Conservation (phyloP, 2,113 vertebrate genomes). For the Scomber scombrus region DNA sequence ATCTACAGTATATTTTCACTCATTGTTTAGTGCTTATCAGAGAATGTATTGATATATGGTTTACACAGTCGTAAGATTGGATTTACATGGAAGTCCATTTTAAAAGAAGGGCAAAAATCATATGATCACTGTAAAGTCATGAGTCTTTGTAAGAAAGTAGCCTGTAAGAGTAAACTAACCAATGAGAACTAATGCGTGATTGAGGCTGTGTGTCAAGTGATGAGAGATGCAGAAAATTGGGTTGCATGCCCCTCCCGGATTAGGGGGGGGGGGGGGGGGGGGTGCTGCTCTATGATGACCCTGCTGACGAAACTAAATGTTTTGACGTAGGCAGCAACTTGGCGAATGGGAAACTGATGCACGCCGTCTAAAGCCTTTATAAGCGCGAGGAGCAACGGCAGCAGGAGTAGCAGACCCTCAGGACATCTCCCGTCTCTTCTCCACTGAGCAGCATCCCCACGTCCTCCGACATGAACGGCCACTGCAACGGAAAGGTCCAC, state of each 20-base stretch:
- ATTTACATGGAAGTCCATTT: no score
- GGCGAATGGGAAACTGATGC: constrained; percentile 34
- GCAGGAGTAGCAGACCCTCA: neutral
- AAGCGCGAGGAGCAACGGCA: constrained; percentile 20
- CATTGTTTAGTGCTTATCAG: no score
- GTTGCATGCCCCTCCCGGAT: neutral
- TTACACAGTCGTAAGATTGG: no score
- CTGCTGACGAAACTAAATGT: constrained; percentile 28
- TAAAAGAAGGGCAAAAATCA: neutral
- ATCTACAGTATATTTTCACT: no score
- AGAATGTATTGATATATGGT: no score
- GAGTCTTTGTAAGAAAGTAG: neutral
- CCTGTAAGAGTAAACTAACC: neutral
- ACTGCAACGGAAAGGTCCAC: constrained; percentile 68
- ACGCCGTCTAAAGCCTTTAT: constrained; percentile 29
- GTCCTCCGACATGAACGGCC: constrained; percentile 63
- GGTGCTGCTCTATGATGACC: neutral
- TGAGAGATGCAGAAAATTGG: constrained; percentile 11
- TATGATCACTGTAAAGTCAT: constrained; percentile 29
- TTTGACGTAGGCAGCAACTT: constrained; percentile 38
- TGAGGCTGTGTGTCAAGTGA: constrained; percentile 35
- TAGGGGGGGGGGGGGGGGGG: no score
- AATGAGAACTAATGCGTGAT: constrained; percentile 25
- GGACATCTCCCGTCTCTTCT: neutral
- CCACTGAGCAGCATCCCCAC: neutral